Percentiles rank a stretch among this genome's conserved stretches.
Evolutionary conservation across 2,113 vertebrate genomes (phyloP).

Genomic region (Aphyosemion australe): DNA sequence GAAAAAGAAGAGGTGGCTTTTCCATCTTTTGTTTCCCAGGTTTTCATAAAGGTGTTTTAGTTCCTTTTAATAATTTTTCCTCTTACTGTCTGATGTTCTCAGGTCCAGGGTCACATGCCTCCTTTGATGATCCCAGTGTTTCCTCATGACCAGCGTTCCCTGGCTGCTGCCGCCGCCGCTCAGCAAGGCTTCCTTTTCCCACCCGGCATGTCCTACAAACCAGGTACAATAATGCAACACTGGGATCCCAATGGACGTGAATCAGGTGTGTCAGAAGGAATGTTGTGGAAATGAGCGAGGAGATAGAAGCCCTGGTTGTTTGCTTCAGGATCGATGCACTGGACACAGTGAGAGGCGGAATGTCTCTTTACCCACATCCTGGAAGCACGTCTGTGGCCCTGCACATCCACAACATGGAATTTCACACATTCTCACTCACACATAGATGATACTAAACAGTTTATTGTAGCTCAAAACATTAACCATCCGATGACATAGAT

Average conservation of each 20-base stretch:
- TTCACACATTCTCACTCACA: constrained; percentile 41
- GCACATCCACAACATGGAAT: constrained; percentile 61
- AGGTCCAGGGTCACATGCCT: constrained; percentile 98
- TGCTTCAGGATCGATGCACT: constrained; percentile 72
- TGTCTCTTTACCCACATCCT: constrained; percentile 70
- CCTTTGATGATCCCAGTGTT: constrained; percentile 99
- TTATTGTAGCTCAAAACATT: neutral
- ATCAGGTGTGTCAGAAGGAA: constrained; percentile 72
- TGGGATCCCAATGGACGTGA: constrained; percentile 49
- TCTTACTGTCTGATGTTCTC: constrained; percentile 46
- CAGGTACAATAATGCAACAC: constrained; percentile 79
- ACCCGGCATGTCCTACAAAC: constrained; percentile 94
- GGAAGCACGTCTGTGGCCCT: constrained; percentile 66
- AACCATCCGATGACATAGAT: neutral
- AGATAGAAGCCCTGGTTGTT: constrained; percentile 65
- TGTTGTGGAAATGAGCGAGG: constrained; percentile 61
- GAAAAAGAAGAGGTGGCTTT: too few species aligned
- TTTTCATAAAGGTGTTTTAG: neutral
- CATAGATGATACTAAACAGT: neutral
- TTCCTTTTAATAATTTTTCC: neutral
- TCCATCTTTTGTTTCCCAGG: too few species aligned
- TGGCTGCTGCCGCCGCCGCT: constrained; percentile 92
- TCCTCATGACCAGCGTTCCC: constrained; percentile 95
- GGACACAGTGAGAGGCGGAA: constrained; percentile 59
- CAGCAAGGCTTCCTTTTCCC: constrained; percentile 97